These are phyloP conservation scores for Drosophila hamatofila DNA, from an alignment of 2,888 invertebrate species.

Conservation along the genomic window DNA sequence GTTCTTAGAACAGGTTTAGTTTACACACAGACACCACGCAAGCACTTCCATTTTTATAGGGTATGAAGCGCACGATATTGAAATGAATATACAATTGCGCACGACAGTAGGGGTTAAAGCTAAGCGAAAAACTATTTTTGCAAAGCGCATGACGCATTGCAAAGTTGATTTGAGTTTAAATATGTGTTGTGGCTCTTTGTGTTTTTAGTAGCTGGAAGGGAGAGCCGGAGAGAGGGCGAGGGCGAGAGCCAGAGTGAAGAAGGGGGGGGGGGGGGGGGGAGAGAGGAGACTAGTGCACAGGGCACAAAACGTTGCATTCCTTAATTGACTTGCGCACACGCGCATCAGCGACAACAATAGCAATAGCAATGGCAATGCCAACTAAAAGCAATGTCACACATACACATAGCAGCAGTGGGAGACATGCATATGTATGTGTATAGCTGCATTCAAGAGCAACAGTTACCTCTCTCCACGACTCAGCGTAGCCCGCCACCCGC, in stretches of 20 bases:
- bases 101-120: slow-evolving; percentile 51
- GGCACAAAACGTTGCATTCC: slow-evolving; percentile 62
- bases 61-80: neutral
- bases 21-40: neutral
- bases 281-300: slow-evolving; percentile 9
- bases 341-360: slow-evolving; percentile 43
- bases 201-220: slow-evolving; percentile 7
- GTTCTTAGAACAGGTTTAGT: neutral
- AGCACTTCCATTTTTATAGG: neutral
- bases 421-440: neutral
- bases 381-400: slow-evolving; percentile 63
- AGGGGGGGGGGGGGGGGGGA: neutral
- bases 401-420: slow-evolving; percentile 19
- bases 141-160: slow-evolving; percentile 63
- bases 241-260: neutral
- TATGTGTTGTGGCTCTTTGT: slow-evolving; percentile 28
- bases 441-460: slow-evolving; percentile 19
- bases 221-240: neutral
- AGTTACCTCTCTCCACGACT: slow-evolving; percentile 10
- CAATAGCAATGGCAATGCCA: slow-evolving; percentile 51
- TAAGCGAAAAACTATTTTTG: slow-evolving; percentile 54
- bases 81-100: neutral
- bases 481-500: slow-evolving; percentile 15
- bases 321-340: slow-evolving; percentile 74
- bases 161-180: slow-evolving; percentile 41